Evolutionary conservation across 23 tunicate species (phyloP).

Genomic region (Clavelina lepadiformis): DNA sequence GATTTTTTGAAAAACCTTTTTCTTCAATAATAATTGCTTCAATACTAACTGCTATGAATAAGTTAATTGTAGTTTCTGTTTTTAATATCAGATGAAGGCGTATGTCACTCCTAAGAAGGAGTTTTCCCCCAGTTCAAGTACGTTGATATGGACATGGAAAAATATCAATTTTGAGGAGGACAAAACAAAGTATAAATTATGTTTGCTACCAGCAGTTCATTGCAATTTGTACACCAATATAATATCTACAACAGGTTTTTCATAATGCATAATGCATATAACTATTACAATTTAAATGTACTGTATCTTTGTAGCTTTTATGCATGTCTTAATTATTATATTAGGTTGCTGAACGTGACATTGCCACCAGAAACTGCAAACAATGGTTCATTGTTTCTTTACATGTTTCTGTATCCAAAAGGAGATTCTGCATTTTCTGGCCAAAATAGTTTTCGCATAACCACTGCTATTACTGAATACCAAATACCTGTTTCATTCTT

Average conservation of each 20-base stretch:
- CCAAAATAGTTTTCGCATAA: neutral
- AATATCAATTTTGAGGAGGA: slow-evolving; percentile 16
- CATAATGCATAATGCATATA: neutral
- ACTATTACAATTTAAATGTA: neutral
- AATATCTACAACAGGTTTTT: neutral
- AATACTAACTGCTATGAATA: neutral
- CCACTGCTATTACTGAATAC: slow-evolving; percentile 24
- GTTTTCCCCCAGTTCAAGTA: neutral
- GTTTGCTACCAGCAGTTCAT: neutral
- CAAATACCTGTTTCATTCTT: slow-evolving; percentile 36
- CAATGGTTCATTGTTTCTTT: slow-evolving; percentile 47
- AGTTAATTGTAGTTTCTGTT: neutral
- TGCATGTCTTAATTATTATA: neutral
- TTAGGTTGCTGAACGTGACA: slow-evolving; percentile 20
- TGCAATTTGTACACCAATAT: neutral
- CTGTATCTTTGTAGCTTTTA: neutral
- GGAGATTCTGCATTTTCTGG: slow-evolving; percentile 6
- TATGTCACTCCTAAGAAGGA: slow-evolving; percentile 2
- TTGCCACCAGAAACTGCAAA: slow-evolving; percentile 13
- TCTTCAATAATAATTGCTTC: too few species aligned
- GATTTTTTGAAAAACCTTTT: neutral
- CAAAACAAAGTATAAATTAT: neutral
- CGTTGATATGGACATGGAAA: slow-evolving; percentile 23
- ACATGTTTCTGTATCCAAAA: slow-evolving; percentile 24
- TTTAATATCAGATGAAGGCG: slow-evolving; percentile 34